phyloP scores from a whole-genome alignment of 2,113 vertebrate species.

The Zosterops borbonicus region DNA sequence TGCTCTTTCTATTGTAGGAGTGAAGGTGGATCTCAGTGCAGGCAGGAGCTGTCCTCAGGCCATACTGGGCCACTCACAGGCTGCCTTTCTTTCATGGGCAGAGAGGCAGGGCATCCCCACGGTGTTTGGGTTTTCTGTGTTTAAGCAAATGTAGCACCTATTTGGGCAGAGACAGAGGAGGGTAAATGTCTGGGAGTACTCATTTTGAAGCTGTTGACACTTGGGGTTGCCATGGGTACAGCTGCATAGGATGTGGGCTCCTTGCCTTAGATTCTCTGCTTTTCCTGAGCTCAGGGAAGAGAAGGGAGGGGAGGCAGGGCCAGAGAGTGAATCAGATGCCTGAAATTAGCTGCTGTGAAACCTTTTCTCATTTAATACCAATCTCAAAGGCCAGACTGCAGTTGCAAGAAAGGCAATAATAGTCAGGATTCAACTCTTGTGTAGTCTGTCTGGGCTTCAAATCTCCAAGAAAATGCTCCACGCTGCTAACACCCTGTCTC shows the following conservation, averaged over 20 bases:
- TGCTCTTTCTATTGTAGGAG: background rate
- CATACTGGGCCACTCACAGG: too few species aligned
- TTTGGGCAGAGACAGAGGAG: background rate
- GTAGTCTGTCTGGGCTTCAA: background rate
- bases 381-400: constrained; percentile 2
- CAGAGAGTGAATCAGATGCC: background rate
- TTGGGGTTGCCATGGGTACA: background rate
- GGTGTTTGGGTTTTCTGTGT: background rate
- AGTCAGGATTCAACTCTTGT: background rate
- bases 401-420: background rate
- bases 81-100: background rate
- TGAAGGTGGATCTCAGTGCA: background rate
- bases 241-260: background rate
- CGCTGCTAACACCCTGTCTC: background rate
- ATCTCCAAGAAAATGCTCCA: background rate
- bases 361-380: background rate
- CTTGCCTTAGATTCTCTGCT: background rate
- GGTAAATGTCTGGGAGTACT: background rate
- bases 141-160: background rate
- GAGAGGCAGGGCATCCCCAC: background rate
- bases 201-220: background rate
- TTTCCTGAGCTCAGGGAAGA: background rate
- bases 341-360: constrained; percentile 18
- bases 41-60: background rate
- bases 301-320: background rate